Base-by-base conservation (phyloP, 1,140 invertebrate species). In the Lycorma delicatula region DNA sequence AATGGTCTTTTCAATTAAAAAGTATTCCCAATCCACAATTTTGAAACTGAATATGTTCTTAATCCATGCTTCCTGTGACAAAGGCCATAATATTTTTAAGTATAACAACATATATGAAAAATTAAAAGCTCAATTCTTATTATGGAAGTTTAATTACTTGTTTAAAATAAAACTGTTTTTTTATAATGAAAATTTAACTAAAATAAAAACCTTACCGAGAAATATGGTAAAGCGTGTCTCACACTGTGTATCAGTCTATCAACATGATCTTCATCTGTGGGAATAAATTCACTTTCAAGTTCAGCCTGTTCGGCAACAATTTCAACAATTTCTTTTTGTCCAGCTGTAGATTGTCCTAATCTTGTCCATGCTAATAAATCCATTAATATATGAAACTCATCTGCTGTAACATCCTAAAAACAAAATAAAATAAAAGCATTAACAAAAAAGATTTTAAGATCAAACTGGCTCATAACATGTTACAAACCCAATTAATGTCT, bases 301-400 rank as follows among this genome's bases (percentile, higher is more conserved):
- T 91, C 89, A 16, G 90, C 86, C 67, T 93, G 83, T 60, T 91
- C 85, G 18, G 83, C 81, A 22, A 93, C 83, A 49, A 95, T 81
- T 59, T 92, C 85, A 22, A 95, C 81, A 25, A 97, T 71, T 70
- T 93, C 86, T 64, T 91, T 86, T 68, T 94, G 87, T 7, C 93
- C 93, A 60, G 77, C 77, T 18, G 89, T 76, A 29, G 89, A 88
- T 61, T 84, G 85, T 46, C 87, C 85, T 41, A 91, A 77, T 71
- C 85, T 84, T 9, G 93, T 85, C 72, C 82, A 81, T 1, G 82
- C 82, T 59, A 97, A 75, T 54, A 94, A 79, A 18, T 86, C 85
- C 84, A 97, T 91, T 28, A 97, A 83, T 47, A 83, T 79, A 59
- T 92, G 84, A 75, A 96, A 96, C 74, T 97, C 93, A 64, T 94